Percentiles rank a stretch among this genome's conserved stretches.
Evolutionary conservation across 2,888 invertebrate genomes (phyloP).

Genomic region (Schizotus pectinicornis): DNA sequence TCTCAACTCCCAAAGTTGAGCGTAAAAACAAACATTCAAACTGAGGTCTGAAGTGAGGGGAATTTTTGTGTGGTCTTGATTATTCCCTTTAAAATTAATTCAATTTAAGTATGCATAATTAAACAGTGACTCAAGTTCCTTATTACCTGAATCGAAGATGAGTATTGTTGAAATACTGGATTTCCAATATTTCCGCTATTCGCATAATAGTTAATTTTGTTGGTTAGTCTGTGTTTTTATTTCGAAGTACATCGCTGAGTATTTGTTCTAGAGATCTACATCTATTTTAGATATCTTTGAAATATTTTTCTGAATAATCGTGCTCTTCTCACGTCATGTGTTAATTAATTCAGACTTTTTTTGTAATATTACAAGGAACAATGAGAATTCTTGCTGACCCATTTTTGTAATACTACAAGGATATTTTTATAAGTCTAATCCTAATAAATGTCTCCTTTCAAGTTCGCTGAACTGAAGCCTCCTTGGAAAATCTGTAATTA

Average conservation of each 20-base stretch:
- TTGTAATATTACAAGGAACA: slow-evolving; percentile 6
- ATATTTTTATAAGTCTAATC: slow-evolving; percentile 25
- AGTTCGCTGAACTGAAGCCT: slow-evolving; percentile 22
- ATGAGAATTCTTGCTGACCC: not conserved
- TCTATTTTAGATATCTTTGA: slow-evolving; percentile 15
- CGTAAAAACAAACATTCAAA: not conserved
- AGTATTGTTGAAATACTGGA: too few species aligned
- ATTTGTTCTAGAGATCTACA: slow-evolving; percentile 4
- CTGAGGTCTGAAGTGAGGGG: not conserved
- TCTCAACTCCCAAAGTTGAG: slow-evolving; percentile 5
- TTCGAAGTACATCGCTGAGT: not conserved
- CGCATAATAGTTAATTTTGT: slow-evolving; percentile 8
- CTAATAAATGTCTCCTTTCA: slow-evolving; percentile 10
- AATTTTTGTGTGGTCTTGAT: not conserved
- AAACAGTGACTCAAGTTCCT: not conserved
- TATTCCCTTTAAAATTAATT: not conserved
- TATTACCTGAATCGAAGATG: too few species aligned
- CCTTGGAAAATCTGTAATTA: slow-evolving; percentile 19
- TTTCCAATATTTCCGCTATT: too few species aligned
- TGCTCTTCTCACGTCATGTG: not conserved
- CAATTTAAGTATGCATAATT: not conserved
- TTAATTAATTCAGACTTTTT: not conserved
- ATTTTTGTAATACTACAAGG: slow-evolving; percentile 21
- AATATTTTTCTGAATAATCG: not conserved
- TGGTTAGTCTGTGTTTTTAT: slow-evolving; percentile 7